Base-by-base conservation (phyloP, 2,888 invertebrate species). In the Dryobota labecula region DNA sequence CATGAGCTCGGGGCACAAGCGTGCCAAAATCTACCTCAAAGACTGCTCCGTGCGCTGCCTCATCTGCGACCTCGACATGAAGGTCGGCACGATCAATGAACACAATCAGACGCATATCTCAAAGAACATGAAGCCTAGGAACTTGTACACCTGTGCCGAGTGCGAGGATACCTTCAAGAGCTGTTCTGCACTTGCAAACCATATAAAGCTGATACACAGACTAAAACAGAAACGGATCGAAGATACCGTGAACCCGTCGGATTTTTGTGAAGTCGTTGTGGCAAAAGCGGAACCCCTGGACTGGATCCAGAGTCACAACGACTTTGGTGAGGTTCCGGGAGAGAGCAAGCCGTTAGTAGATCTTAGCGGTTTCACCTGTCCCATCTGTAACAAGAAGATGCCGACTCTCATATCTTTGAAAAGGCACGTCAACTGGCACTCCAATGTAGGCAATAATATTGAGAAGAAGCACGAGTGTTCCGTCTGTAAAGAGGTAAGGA, bases 181-280 rank as follows among this genome's bases (percentile, higher is more conserved):
- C 65, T 94, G 95, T 78, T 93, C 92, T 66, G 90, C 91, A 6
- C 86, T 96, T 6, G 94, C 94, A 0, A 94, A 89, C 64, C 96
- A 96, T 82, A 96, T 96, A 62, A 95, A 95, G 79, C 78, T 95
- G n/a, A 92, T 95, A 45, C 96, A 96, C 80, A 88, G 90, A 73
- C 88, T 93, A 75, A 89, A 89, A 30, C 92, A 91, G 78, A 80
- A 85, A 51, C 82, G 84, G 38, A 83, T 88, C 66, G 85, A 90
- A 49, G 88, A 86, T 53, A 65, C 78, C 54, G 78, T 84, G 41
- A 91, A 96, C 76, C 86, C 94, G 91, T 93, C 96, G 94, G 96
- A 96, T 94, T 96, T 96, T 95, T 96, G 96, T 94, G 96, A 96
- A 83, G 96, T 96, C 94, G 96, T 96, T 94, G 96, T 96, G 94